Conservation (phyloP, 2,888 invertebrate genomes). For the Melikaiella ostensackeni region DNA sequence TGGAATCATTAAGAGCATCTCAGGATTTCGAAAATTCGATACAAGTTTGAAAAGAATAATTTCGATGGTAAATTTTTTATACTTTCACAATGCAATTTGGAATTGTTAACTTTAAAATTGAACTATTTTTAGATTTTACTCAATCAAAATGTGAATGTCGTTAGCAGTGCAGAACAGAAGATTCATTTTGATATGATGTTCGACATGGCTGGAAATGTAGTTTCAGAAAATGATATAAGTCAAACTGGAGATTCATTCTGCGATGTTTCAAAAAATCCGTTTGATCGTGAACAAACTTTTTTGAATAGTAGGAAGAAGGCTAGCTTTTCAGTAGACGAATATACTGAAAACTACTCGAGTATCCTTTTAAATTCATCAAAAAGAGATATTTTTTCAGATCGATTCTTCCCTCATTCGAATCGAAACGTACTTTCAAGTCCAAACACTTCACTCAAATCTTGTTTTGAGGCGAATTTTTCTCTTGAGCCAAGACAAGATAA, state of each 20-base stretch:
- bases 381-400: too few species aligned
- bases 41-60: too few species aligned
- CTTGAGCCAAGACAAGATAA: not conserved
- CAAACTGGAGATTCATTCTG: not conserved
- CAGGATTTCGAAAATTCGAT: not conserved
- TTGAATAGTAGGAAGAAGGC: not conserved
- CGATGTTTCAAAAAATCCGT: not conserved
- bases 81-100: too few species aligned
- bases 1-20: not conserved
- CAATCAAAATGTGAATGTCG: not conserved
- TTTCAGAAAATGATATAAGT: constrained; percentile 1
- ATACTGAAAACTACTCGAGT: too few species aligned
- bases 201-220: not conserved
- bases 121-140: too few species aligned
- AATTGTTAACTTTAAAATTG: too few species aligned
- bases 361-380: too few species aligned
- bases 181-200: not conserved
- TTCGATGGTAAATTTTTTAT: too few species aligned
- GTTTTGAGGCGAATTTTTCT: not conserved
- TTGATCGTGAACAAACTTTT: not conserved
- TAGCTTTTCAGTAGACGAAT: not conserved
- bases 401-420: too few species aligned
- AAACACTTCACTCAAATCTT: not conserved
- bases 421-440: too few species aligned
- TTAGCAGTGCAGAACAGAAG: too few species aligned